These are phyloP conservation scores for Meiosimyza decipiens DNA, from an alignment of 2,888 invertebrate genomes.

Conservation along the genomic window DNA sequence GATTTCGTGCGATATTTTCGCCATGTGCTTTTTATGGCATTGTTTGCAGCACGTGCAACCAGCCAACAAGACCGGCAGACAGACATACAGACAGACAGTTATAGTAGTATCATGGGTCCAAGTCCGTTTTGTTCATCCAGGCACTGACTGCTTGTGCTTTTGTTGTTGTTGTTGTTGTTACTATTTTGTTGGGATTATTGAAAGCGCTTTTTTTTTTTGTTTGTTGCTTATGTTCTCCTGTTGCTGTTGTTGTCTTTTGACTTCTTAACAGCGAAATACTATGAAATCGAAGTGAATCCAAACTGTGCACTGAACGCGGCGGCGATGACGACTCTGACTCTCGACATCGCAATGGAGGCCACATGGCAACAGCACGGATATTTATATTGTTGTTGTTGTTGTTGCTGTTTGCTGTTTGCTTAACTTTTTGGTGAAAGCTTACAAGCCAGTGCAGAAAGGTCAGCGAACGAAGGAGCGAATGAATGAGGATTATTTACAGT, in stretches of 20 bases:
- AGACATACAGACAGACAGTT: neutral
- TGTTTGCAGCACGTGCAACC: slow-evolving; percentile 32
- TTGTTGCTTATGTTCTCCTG: neutral
- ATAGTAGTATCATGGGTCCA: neutral
- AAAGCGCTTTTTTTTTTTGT: neutral
- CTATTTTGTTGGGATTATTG: no score
- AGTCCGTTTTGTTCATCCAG: neutral
- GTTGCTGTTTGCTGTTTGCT: neutral
- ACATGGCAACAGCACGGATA: slow-evolving; percentile 25
- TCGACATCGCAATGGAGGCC: slow-evolving; percentile 1
- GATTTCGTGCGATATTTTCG: slow-evolving; percentile 23
- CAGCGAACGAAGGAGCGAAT: slow-evolving; percentile 15
- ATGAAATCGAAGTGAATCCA: slow-evolving; percentile 28
- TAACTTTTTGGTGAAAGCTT: slow-evolving; percentile 13
- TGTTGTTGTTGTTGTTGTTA: neutral
- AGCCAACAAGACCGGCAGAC: neutral
- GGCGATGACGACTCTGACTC: neutral
- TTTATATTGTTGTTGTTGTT: no score
- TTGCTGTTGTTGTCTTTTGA: slow-evolving; percentile 26
- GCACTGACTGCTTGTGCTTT: neutral
- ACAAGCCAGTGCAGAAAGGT: slow-evolving; percentile 24
- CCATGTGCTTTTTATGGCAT: slow-evolving; percentile 31
- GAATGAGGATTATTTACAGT: slow-evolving; percentile 14
- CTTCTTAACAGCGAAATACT: slow-evolving; percentile 28
- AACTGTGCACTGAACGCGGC: no score